Conservation (phyloP, 1,140 invertebrate species). For the Colletes gigas region DNA sequence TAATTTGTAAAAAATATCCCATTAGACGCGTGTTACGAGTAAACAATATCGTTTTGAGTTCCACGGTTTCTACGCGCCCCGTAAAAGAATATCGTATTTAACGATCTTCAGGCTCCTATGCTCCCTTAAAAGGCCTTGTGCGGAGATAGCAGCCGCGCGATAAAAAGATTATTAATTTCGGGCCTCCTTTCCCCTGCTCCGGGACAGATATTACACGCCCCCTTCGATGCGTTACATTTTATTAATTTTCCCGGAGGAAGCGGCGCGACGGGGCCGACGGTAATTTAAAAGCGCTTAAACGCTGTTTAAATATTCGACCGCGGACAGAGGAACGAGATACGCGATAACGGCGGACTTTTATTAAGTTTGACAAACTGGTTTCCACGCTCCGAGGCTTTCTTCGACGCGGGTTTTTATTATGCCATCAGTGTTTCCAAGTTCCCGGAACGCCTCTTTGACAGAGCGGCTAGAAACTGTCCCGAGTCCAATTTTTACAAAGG, state of each 20-base stretch:
- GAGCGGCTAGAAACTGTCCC: too few species aligned
- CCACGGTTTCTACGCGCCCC: too few species aligned
- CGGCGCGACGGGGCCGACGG: background rate
- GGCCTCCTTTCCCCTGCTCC: background rate
- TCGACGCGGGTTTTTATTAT: background rate
- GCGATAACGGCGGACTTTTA: background rate
- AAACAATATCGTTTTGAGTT: too few species aligned
- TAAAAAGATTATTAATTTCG: slow-evolving; percentile 8
- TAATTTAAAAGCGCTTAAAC: slow-evolving; percentile 18
- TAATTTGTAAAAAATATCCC: too few species aligned
- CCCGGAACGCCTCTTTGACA: background rate
- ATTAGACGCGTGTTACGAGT: too few species aligned
- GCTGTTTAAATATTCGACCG: background rate
- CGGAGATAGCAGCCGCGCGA: background rate
- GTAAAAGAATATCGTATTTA: too few species aligned
- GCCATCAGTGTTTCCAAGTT: background rate
- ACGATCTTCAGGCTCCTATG: too few species aligned
- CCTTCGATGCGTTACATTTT: slow-evolving; percentile 11
- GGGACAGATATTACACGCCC: slow-evolving; percentile 15
- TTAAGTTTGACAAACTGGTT: slow-evolving; percentile 15
- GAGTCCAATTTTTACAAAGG: too few species aligned
- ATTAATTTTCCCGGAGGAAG: slow-evolving; percentile 14
- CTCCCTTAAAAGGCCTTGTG: background rate
- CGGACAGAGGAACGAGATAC: background rate
- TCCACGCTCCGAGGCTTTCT: background rate